A percentile compares a stretch with the other conserved stretches of the same genome.
phyloP scores from a whole-genome alignment of 2,113 vertebrate species.

The Pagrus major region DNA sequence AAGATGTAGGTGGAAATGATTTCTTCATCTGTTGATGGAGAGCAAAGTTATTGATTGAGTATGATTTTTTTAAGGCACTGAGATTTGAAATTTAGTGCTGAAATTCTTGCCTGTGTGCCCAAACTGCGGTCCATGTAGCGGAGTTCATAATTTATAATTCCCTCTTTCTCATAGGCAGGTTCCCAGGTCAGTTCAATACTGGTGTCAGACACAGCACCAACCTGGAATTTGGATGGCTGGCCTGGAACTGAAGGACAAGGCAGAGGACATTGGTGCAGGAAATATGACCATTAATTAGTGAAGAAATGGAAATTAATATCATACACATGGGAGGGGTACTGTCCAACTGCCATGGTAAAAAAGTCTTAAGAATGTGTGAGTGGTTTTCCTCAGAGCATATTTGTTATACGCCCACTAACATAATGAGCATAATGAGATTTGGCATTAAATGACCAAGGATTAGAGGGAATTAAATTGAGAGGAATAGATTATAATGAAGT shows the following conservation, averaged over 20 bases:
- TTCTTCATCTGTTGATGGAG: conserved; percentile 86
- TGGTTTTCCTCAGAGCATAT: conserved; percentile 7
- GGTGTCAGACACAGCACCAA: conserved; percentile 93
- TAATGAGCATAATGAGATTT: background rate
- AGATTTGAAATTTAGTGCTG: background rate
- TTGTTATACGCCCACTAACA: background rate
- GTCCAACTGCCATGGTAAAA: background rate
- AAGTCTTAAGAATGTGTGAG: background rate
- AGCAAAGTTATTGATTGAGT: conserved; percentile 1
- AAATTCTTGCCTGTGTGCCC: conserved; percentile 85
- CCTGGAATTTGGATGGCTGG: conserved; percentile 95
- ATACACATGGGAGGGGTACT: background rate
- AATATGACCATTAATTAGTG: background rate
- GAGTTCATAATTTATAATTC: conserved; percentile 93
- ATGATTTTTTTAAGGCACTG: background rate
- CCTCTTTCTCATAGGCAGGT: conserved; percentile 91
- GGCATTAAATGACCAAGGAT: background rate
- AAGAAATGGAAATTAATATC: background rate
- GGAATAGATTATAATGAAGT: background rate
- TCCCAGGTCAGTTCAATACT: conserved; percentile 94
- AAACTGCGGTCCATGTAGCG: conserved; percentile 88
- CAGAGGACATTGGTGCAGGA: conserved; percentile 1
- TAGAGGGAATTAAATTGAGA: background rate
- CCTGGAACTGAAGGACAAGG: conserved; percentile 88
- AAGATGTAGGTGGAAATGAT: conserved; percentile 89